Evolutionary conservation across 2,797 vertebrate genomes (phyloP).

Genomic region (Macrochelys suwanniensis): DNA sequence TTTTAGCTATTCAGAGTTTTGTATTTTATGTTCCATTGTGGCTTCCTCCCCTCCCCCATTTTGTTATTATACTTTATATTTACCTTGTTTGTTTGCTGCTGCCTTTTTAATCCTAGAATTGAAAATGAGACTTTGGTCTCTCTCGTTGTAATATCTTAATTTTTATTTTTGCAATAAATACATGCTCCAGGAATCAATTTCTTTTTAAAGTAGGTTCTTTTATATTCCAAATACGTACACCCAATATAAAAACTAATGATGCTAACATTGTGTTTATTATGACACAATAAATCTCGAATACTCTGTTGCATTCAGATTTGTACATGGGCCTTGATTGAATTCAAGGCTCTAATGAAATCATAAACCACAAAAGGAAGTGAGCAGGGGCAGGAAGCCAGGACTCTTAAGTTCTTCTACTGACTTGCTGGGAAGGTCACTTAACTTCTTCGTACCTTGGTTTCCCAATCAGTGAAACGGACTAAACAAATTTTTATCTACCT

Average conservation of each 20-base stretch:
- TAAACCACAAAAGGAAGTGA: background rate
- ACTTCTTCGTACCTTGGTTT: background rate
- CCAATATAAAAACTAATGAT: conserved; percentile 34
- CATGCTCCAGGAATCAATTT: background rate
- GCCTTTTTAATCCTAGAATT: background rate
- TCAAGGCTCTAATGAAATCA: background rate
- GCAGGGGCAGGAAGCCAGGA: background rate
- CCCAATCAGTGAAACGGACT: background rate
- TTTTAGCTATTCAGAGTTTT: background rate
- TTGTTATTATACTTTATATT: background rate
- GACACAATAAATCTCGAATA: conserved; percentile 21
- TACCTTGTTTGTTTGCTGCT: background rate
- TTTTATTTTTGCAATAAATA: conserved; percentile 10
- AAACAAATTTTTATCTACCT: background rate
- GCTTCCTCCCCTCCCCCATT: background rate
- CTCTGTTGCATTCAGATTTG: background rate
- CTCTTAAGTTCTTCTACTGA: background rate
- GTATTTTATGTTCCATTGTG: background rate
- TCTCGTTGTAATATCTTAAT: background rate
- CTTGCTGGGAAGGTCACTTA: background rate
- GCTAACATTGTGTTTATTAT: background rate
- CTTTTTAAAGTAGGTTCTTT: background rate
- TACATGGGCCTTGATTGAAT: background rate
- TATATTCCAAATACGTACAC: background rate
- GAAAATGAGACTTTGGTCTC: background rate